Evolutionary conservation across 2,888 invertebrate genomes (phyloP), one percentile per base, ranked within the genome.

Genomic region (Trachelus troglodyta): DNA sequence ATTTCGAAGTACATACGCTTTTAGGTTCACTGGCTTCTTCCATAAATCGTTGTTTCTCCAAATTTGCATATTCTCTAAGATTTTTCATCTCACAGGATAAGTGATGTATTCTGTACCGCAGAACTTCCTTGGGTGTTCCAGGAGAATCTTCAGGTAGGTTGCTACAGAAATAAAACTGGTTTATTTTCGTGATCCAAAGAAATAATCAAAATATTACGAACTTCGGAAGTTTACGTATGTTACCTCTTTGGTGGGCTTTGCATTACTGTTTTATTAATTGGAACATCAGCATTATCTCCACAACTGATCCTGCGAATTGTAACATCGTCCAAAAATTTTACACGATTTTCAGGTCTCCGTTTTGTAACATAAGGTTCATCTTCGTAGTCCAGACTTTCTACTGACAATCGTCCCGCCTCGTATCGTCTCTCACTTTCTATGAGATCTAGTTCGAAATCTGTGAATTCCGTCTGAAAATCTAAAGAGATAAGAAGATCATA

Each of bases 41-140:
- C 30, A 92, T 92, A 11, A 91, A 83, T 79, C 92, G 91, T 76
- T 94, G 92, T 80, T 94, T 94, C 88, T 95, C 95, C 81, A 94
- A 90, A 76, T 93, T 92, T 1, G 95, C 94, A 80, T 94, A 93
- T 84, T 94, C 94, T 76, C 93, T 90, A 30, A 95, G 91, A 78
- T 94, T 93, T 81, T 92, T 90, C 1, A 93, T 92, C 81, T 94
- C 93, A 76, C 91, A 92, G 81, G 94, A 93, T 6, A 94, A 92
- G 79, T 90, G 86, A 83, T 91, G 91, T 2, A 93, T 92, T 85
- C 93, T 93, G 69, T 86, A 83, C 15, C 89, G 85, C 15, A 91
- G 80, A 35, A 85, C 79, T 3, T 83, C 69, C 79, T 88, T 90
- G 12, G 91, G 91, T 34, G 91, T 92, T 12, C 83, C 87, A 11